Evolutionary conservation across 2,797 vertebrate genomes (phyloP).

Genomic region (Hemibagrus guttatus): DNA sequence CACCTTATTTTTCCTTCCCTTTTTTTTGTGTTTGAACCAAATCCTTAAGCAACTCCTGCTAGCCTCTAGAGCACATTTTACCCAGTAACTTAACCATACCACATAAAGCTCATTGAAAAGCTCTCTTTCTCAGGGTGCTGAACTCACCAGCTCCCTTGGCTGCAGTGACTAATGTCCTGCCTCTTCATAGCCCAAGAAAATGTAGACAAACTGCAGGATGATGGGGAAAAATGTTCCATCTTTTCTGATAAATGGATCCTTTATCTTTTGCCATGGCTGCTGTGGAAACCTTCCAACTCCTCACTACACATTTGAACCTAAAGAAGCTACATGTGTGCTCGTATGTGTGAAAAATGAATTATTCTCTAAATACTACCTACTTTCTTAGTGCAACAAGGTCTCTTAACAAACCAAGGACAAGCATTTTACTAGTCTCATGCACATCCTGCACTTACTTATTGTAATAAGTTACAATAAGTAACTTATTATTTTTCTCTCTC

Average conservation of each 20-base stretch:
- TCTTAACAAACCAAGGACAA: slow-evolving; percentile 76
- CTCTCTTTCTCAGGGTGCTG: slow-evolving; percentile 54
- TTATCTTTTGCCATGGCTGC: slow-evolving; percentile 65
- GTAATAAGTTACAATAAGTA: too few relatives aligned
- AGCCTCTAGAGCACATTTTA: neutral
- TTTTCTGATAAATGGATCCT: slow-evolving; percentile 93
- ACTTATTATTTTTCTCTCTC: slow-evolving; percentile 42
- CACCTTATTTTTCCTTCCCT: slow-evolving; percentile 13
- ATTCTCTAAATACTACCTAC: slow-evolving; percentile 71
- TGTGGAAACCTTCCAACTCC: slow-evolving; percentile 72
- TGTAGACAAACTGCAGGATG: slow-evolving; percentile 77
- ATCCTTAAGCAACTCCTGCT: slow-evolving; percentile 21
- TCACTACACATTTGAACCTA: slow-evolving; percentile 63
- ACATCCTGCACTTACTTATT: slow-evolving; percentile 69
- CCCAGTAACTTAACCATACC: slow-evolving; percentile 25
- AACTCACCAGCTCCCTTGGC: slow-evolving; percentile 64
- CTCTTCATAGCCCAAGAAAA: slow-evolving; percentile 92
- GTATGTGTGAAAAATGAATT: slow-evolving; percentile 72
- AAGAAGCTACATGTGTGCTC: slow-evolving; percentile 60
- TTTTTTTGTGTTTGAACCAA: slow-evolving; percentile 52
- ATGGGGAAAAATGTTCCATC: slow-evolving; percentile 64
- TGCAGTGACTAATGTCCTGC: slow-evolving; percentile 94
- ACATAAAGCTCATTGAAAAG: neutral
- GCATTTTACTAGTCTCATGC: slow-evolving; percentile 68
- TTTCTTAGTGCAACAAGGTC: slow-evolving; percentile 73